Evolutionary conservation across 2,797 vertebrate genomes (phyloP), one percentile per base, ranked within the genome.

Genomic region (Benthosema pterotum): DNA sequence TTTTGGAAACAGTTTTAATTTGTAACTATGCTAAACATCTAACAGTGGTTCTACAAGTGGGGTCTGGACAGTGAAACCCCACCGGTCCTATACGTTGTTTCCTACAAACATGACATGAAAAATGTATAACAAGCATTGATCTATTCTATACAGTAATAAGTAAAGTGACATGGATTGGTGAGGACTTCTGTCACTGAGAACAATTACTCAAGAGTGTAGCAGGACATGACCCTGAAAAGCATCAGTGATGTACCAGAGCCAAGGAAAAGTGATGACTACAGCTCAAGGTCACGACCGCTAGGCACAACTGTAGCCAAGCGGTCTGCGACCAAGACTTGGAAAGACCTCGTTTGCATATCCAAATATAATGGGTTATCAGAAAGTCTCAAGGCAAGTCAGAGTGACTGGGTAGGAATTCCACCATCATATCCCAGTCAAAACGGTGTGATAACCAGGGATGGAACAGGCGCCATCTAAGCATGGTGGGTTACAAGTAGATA

Each of bases 211-310:
- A 48, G 57, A 28, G 70, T 57, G 64, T 45, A 84, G 78, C 61
- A 67, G 3, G 22, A 25, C 50, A 52, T 47, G 81, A 88, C 80
- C 83, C 79, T 68, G 74, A 79, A 71, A 11, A 69, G 12, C 60
- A 57, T 67, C 67, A 46, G 70, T 63, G 77, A 82, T 56, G 12
- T 64, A 51, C 57, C n/a, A 32, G 66, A 73, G 78, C 75, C 72
- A 75, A 74, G 54, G 65, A 64, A 78, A 83, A 84, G 82, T 67
- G 83, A 81, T 75, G 83, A 84, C 79, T 75, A 56, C 72, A 19
- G 42, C 67, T 60, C 83, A 88, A 87, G 85, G 83, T 88, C 82
- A 54, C 1, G 32, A 78, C 73, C 80, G 71, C 63, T 42, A 17
- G 61, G 86, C 67, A 67, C 22, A 66, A 75, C 42, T 60, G 71